A percentile compares a stretch with the other conserved stretches of the same genome.
phyloP scores from a whole-genome alignment of 2,113 vertebrate genomes.

The Callipepla californica region DNA sequence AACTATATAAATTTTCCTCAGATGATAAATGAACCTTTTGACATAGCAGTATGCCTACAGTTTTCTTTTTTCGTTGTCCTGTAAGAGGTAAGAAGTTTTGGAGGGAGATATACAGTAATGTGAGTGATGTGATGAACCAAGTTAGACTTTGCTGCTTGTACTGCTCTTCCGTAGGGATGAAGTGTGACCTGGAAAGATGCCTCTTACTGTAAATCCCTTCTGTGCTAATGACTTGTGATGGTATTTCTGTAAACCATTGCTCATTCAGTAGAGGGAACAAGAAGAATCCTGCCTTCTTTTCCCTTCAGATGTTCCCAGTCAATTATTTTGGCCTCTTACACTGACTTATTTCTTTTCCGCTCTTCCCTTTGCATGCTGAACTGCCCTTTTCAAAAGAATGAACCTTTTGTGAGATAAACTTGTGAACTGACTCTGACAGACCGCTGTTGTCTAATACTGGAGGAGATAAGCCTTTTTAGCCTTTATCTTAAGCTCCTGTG shows the following conservation, averaged over 20 bases:
- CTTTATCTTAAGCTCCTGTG: slow-evolving; percentile 40
- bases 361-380: not conserved
- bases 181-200: not conserved
- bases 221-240: not conserved
- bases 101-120: accelerated
- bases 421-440: slow-evolving; percentile 16
- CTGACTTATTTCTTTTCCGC: not conserved
- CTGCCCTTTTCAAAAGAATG: slow-evolving; percentile 28
- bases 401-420: slow-evolving; percentile 7
- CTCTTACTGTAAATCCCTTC: not conserved
- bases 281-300: not conserved
- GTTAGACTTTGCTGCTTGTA: not conserved
- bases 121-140: not conserved
- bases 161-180: not conserved
- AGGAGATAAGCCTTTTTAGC: slow-evolving; percentile 25
- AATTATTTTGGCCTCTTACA: not conserved
- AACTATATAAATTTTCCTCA: not conserved
- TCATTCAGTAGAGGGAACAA: not conserved
- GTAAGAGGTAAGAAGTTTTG: not conserved
- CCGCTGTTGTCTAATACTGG: not conserved
- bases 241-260: not conserved
- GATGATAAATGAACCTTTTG: not conserved
- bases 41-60: not conserved
- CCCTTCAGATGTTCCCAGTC: not conserved
- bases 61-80: not conserved